A percentile compares a stretch with the other conserved stretches of the same genome.
phyloP scores from a whole-genome alignment of 2,888 invertebrate species.

The Epinotia brunnichana region DNA sequence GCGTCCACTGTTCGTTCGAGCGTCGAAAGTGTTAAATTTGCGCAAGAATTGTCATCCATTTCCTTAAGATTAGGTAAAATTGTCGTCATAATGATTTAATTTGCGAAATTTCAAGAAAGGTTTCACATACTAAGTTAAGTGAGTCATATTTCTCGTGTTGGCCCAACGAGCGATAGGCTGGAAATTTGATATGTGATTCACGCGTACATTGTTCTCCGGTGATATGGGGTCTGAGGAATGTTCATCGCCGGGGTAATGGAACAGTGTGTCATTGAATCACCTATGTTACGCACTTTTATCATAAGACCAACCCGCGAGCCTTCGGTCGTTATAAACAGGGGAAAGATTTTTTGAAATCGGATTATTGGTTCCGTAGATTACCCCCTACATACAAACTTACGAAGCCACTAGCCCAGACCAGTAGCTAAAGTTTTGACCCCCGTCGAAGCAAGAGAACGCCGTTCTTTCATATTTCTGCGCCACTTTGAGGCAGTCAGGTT shows the following conservation, averaged over 20 bases:
- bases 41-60: too few relatives aligned
- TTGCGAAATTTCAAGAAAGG: constrained; percentile 48
- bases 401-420: too few relatives aligned
- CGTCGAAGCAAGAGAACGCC: not conserved
- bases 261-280: not conserved
- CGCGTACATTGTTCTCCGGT: constrained; percentile 44
- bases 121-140: constrained; percentile 56
- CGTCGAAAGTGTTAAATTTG: too few relatives aligned
- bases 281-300: not conserved
- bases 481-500: too few relatives aligned
- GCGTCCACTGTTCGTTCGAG: too few relatives aligned
- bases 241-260: constrained; percentile 15
- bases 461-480: not conserved
- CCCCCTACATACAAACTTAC: too few relatives aligned
- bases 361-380: too few relatives aligned
- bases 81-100: not conserved
- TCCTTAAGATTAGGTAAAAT: too few relatives aligned
- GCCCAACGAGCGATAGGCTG: constrained; percentile 56
- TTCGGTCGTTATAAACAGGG: too few relatives aligned
- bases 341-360: too few relatives aligned
- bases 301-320: not conserved
- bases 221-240: constrained; percentile 39
- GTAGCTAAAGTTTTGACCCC: too few relatives aligned
- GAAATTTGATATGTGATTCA: constrained; percentile 63
- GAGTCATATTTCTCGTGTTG: constrained; percentile 54